These are phyloP conservation scores for Porites cylindrica DNA, from an alignment of 92 coral and sea anemone genomes.

Conservation along the genomic window DNA sequence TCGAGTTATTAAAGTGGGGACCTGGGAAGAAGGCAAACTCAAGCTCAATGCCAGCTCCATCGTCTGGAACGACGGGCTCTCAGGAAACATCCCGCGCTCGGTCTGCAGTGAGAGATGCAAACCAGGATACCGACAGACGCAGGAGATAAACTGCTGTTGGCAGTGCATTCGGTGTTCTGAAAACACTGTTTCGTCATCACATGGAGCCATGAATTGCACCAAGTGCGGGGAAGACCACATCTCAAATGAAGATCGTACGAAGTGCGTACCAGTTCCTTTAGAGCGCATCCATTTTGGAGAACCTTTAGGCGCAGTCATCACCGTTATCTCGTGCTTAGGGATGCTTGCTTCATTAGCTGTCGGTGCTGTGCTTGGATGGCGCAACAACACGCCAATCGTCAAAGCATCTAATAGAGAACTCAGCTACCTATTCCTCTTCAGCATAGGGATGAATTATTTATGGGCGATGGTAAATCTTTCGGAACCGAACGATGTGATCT, in stretches of 20 bases:
- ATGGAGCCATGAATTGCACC: conserved; percentile 76
- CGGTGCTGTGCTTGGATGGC: conserved; percentile 49
- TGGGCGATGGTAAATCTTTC: conserved; percentile 77
- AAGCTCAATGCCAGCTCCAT: conserved; percentile 30
- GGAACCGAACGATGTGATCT: conserved; percentile 61
- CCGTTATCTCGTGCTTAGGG: conserved; percentile 64
- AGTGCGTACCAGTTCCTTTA: conserved; percentile 72
- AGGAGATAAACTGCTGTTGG: conserved; percentile 79
- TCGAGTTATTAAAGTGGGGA: conserved; percentile 66
- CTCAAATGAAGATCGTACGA: conserved; percentile 63
- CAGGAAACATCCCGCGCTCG: conserved; percentile 72
- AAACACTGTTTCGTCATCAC: conserved; percentile 50
- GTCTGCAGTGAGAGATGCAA: conserved; percentile 75
- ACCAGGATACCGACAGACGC: conserved; percentile 85
- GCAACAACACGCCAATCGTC: conserved; percentile 70
- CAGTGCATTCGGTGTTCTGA: conserved; percentile 75
- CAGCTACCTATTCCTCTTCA: conserved; percentile 73
- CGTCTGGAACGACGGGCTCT: conserved; percentile 67
- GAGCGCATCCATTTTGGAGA: conserved; percentile 65
- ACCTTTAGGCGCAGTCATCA: conserved; percentile 45
- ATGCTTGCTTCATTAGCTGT: conserved; percentile 48
- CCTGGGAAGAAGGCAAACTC: conserved; percentile 70
- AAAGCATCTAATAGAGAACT: conserved; percentile 87
- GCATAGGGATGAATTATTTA: conserved; percentile 78
- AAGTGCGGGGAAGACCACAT: conserved; percentile 67